phyloP scores from a whole-genome alignment of 2,797 vertebrate genomes.

The Gallinago solitaria region DNA sequence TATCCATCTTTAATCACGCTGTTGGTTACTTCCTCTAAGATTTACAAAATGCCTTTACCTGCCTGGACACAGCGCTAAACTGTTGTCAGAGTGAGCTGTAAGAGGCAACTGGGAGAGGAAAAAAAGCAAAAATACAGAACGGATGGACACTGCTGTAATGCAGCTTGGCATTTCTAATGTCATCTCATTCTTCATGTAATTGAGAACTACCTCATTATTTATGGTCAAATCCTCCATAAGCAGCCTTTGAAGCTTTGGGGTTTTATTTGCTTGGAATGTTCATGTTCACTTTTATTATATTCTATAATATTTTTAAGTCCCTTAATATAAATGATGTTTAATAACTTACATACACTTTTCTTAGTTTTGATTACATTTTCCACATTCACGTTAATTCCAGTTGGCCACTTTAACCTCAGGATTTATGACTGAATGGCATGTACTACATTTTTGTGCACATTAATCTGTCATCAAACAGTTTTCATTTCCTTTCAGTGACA shows the following conservation, averaged over 20 bases:
- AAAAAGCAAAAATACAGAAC: not conserved
- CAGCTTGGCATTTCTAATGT: not conserved
- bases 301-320: not conserved
- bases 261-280: conserved; percentile 47
- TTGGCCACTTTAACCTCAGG: not conserved
- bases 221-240: not conserved
- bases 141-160: not conserved
- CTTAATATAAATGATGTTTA: not conserved
- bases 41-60: not conserved
- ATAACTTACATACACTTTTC: not conserved
- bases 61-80: not conserved
- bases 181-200: not conserved
- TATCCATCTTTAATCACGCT: not conserved
- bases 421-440: conserved; percentile 24
- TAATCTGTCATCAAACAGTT: conserved; percentile 51
- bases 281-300: not conserved
- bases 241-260: conserved; percentile 7
- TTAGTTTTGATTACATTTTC: conserved; percentile 36
- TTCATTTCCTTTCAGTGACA: conserved; percentile 1
- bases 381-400: not conserved
- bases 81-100: not conserved
- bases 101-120: not conserved
- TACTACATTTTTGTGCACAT: conserved; percentile 19
- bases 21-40: not conserved
- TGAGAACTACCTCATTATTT: conserved; percentile 48